Evolutionary conservation across 2,113 vertebrate genomes (phyloP).

Genomic region (Phrynocephalus versicolor): DNA sequence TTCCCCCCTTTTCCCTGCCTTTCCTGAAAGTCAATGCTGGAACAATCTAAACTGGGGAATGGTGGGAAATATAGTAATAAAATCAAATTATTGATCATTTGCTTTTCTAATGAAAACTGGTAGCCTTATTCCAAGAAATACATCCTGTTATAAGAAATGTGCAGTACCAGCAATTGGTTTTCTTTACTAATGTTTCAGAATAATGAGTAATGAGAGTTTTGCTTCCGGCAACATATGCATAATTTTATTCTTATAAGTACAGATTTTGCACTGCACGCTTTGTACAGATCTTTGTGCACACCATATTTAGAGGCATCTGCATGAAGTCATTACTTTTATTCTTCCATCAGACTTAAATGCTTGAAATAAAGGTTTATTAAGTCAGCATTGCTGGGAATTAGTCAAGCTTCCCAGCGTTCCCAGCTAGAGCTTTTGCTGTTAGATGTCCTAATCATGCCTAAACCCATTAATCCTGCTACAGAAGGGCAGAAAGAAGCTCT

Average conservation of each 20-base stretch:
- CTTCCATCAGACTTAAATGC: slow-evolving; percentile 76
- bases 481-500: slow-evolving; percentile 77
- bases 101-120: slow-evolving; percentile 56
- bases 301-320: slow-evolving; percentile 65
- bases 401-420: slow-evolving; percentile 80
- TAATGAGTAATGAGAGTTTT: background rate
- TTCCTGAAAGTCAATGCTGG: slow-evolving; percentile 69
- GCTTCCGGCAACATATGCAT: slow-evolving; percentile 27
- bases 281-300: slow-evolving; percentile 43
- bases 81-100: background rate
- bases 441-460: slow-evolving; percentile 76
- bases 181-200: slow-evolving; percentile 18
- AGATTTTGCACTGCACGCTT: slow-evolving; percentile 3
- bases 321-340: slow-evolving; percentile 76
- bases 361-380: slow-evolving; percentile 80
- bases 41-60: slow-evolving; percentile 52
- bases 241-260: background rate
- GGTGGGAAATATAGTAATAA: slow-evolving; percentile 25
- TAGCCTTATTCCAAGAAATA: slow-evolving; percentile 27
- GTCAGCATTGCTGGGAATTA: slow-evolving; percentile 81
- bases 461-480: slow-evolving; percentile 80
- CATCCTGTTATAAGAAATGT: slow-evolving; percentile 31
- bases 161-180: slow-evolving; percentile 18
- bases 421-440: slow-evolving; percentile 77
- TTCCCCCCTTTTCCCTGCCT: slow-evolving; percentile 52